Evolutionary conservation across 2,113 vertebrate genomes (phyloP).

Genomic region (Diphyllodes magnificus): DNA sequence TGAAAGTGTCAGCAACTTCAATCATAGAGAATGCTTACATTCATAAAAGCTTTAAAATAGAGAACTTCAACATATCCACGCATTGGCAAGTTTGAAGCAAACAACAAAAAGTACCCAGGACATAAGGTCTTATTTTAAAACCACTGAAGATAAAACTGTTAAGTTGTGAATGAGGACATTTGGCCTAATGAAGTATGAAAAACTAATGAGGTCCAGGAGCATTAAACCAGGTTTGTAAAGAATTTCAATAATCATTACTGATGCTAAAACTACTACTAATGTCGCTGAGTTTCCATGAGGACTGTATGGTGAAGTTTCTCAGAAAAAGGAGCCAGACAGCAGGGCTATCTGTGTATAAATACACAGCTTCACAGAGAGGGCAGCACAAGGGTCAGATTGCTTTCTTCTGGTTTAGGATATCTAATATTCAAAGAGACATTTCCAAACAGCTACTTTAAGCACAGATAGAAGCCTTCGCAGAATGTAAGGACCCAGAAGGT

Average conservation of each 20-base stretch:
- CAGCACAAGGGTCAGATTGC: background rate
- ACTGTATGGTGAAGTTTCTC: background rate
- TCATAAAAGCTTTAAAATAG: background rate
- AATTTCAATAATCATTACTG: conserved; percentile 18
- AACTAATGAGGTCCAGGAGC: conserved; percentile 9
- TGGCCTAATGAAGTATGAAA: conserved; percentile 10
- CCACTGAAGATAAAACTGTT: background rate
- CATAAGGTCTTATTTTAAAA: background rate
- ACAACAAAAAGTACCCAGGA: background rate
- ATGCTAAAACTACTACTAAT: background rate
- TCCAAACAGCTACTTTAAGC: background rate
- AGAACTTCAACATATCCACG: background rate
- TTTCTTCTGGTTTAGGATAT: background rate
- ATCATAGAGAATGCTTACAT: background rate
- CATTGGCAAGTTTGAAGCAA: background rate
- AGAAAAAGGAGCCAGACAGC: background rate
- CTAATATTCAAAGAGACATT: background rate
- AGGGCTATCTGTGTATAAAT: background rate
- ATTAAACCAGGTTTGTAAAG: conserved; percentile 3
- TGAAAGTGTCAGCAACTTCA: background rate
- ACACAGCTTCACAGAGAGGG: background rate
- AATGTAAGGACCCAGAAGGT: background rate
- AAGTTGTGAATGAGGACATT: background rate
- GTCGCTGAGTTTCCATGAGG: background rate
- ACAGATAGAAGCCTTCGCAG: background rate